phyloP scores from a whole-genome alignment of 2,888 invertebrate species.

The Pogonocherus hispidulus region DNA sequence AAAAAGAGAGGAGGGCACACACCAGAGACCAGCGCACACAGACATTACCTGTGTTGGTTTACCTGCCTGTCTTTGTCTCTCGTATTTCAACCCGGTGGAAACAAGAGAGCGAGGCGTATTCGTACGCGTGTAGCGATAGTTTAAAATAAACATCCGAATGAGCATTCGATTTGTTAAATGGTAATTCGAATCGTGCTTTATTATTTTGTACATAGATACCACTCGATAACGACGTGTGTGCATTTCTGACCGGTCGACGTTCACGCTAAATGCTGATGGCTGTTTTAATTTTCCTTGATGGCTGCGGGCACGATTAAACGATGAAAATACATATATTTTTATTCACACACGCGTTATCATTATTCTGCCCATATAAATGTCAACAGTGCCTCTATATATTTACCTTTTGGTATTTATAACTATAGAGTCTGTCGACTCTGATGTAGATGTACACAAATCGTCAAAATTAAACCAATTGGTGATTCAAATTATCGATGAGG shows the following conservation, averaged over 20 bases:
- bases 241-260: not conserved
- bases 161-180: constrained; percentile 29
- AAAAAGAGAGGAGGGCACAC: too few species aligned
- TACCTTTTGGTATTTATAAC: too few species aligned
- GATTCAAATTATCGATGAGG: too few species aligned
- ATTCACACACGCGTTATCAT: too few species aligned
- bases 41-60: not conserved
- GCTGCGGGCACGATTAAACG: not conserved
- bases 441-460: too few species aligned
- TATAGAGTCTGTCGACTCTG: too few species aligned
- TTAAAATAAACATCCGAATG: constrained; percentile 17
- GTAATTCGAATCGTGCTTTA: constrained; percentile 22
- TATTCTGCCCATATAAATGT: too few species aligned
- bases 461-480: too few species aligned
- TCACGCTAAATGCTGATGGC: too few species aligned
- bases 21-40: not conserved
- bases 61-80: not conserved
- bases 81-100: not conserved
- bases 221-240: not conserved
- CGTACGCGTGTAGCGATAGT: not conserved
- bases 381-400: too few species aligned
- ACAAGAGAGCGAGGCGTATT: not conserved
- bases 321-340: too few species aligned
- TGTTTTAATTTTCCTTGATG: too few species aligned
- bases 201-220: constrained; percentile 18